These are phyloP conservation scores for Cryptocheilus praepositus DNA, from an alignment of 2,888 invertebrate species.

Conservation along the genomic window DNA sequence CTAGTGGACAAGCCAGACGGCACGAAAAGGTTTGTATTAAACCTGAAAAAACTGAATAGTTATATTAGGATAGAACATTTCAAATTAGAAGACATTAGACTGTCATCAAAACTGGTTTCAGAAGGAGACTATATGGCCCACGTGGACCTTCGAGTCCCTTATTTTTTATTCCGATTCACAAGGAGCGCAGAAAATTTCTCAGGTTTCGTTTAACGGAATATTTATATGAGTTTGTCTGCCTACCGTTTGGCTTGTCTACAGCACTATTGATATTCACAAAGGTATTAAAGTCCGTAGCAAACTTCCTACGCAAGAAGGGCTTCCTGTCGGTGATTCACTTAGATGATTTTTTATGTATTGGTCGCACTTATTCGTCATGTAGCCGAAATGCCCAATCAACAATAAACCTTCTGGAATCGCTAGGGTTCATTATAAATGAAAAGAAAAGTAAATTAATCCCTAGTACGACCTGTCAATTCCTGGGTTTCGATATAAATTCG, in stretches of 20 bases:
- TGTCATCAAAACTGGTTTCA: background rate
- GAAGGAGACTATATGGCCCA: background rate
- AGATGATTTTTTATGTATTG: background rate
- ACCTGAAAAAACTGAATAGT: background rate
- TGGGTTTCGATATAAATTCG: constrained; percentile 32
- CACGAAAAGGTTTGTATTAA: no score
- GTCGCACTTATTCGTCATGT: background rate
- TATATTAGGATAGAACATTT: background rate
- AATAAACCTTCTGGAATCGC: constrained; percentile 8
- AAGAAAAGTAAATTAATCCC: constrained; percentile 10
- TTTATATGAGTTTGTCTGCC: background rate
- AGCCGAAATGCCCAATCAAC: constrained; percentile 8
- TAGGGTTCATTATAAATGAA: constrained; percentile 28
- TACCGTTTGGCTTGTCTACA: background rate
- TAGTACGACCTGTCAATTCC: constrained; percentile 16
- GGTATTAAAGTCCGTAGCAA: background rate
- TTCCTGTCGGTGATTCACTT: no score
- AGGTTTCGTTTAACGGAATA: background rate
- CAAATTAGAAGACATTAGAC: background rate
- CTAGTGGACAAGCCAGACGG: no score
- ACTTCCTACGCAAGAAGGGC: background rate
- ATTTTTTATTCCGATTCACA: background rate
- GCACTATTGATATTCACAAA: background rate
- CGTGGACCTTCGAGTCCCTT: background rate
- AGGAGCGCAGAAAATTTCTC: background rate